Conservation (phyloP, 2,888 invertebrate species). For the Catotricha subobsoleta region DNA sequence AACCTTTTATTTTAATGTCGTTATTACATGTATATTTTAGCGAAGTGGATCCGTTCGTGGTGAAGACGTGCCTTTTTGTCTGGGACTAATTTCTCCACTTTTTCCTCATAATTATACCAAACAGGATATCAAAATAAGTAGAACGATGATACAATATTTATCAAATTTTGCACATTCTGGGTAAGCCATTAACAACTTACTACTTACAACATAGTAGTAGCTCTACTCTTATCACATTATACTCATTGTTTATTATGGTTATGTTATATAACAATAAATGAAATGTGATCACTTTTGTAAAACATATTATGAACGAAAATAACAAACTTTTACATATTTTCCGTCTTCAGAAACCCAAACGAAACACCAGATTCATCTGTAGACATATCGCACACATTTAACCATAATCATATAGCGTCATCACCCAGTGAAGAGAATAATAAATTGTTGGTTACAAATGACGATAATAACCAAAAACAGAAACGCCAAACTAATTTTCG, state of each 20-base stretch:
- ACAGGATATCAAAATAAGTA: conserved; percentile 58
- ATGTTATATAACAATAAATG: too few species aligned
- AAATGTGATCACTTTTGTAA: too few species aligned
- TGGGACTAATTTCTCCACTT: conserved; percentile 51
- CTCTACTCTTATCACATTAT: too few species aligned
- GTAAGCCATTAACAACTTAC: conserved; percentile 38
- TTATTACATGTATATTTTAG: conserved; percentile 28
- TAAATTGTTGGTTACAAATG: neutral
- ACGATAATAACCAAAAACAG: neutral
- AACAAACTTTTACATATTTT: neutral
- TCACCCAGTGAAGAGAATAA: neutral
- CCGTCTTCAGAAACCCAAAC: conserved; percentile 4
- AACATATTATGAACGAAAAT: neutral
- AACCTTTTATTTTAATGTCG: neutral
- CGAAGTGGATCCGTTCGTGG: conserved; percentile 66
- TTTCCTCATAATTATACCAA: conserved; percentile 62
- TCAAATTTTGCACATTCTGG: conserved; percentile 76
- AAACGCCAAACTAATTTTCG: neutral
- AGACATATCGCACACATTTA: conserved; percentile 14
- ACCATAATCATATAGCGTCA: conserved; percentile 7
- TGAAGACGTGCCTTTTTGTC: conserved; percentile 69
- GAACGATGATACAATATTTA: conserved; percentile 64
- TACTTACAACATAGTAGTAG: too few species aligned
- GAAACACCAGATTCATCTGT: conserved; percentile 19
- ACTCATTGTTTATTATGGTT: too few species aligned